Evolutionary conservation across 2,888 invertebrate species (phyloP), one percentile per base, ranked within the genome.

Genomic region (Folsomia manolachei): DNA sequence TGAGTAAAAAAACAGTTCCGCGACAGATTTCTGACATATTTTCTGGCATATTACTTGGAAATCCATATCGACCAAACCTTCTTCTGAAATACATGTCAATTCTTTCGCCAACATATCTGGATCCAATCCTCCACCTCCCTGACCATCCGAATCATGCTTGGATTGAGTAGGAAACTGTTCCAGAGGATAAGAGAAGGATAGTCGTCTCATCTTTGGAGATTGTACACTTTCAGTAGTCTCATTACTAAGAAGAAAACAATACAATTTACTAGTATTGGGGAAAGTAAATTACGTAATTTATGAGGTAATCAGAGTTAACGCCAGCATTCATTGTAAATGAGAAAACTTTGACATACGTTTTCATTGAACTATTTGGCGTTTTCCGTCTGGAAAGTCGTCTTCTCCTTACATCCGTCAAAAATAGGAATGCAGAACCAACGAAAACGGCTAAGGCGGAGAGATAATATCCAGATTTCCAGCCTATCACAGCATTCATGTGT

Each of bases 21-120:
- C 18, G 9, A 18, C 51, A 18, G 9, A 51, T 51, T 51, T 51
- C n/a, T 51, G 51, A 18, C 51, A 51, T 9, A 11, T 51, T 51
- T 9, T 51, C 9, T 51, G 51, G n/a, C 18, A 51, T 51, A n/a
- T 9, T 51, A 92, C 92, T 23, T 92, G 92, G 63, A 92, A 86
- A 83, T 92, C 92, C 86, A 92, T 89, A 82, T 92, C 92, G 0
- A 91, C 89, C 67, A 92, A 91, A 26, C 92, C 92, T 82, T 93
- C 93, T 83, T 93, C 93, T 64, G 91, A 92, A 83, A 92, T 92
- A 84, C 92, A 92, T 18, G 92, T 92, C 77, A 93, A 86, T 84
- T 92, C 92, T 1, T 80, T 78, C 23, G 77, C 78, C 27, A 79
- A 70, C 63, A 74, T 70, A 26, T 74, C 72, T 26, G 78, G 79